Evolutionary conservation across 2,113 vertebrate genomes (phyloP), one percentile per base, ranked within the genome.

Genomic region (Gymnogyps californianus): DNA sequence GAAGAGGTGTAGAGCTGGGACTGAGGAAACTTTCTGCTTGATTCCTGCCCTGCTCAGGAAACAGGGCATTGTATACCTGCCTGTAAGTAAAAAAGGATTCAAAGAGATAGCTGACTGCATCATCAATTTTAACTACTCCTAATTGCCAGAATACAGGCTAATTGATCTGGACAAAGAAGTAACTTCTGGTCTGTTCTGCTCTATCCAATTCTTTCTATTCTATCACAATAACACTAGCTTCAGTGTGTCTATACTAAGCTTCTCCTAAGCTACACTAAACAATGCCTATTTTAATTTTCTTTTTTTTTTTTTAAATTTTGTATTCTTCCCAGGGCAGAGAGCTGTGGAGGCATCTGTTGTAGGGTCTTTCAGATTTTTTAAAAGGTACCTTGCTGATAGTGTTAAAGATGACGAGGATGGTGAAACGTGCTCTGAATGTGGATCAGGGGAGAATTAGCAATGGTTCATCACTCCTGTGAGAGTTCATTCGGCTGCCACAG

Each of bases 381-480:
- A 83, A 91, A 83, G 20, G 34, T 85, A 86, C 51, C 36, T 93
- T 74, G 79, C 71, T 62, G 67, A 32, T 52, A 77, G 54, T 20
- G 29, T 83, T 93, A 74, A 77, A 71, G 77, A 93, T 18, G 80
- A 77, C 2, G 20, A 82, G 61, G 52, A 26, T 64, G 80, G 65
- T 49, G 86, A 90, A 83, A 93, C 18, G 3, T 84, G 86, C 79
- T 82, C 72, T 75, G 91, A 74, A 78, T 93, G 40, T 4, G 80
- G 76, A 96, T 89, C 65, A 81, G 57, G 4, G 3, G 72, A 5
- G 76, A 83, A 89, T 94, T 88, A 96, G 83, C 83, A 75, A 44
- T 61, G 80, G 90, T 90, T 95, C 83, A 77, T 81, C 83, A 79
- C 78, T 94, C 91, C 78, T 91, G 61, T 52, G 89, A 94, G 95